Evolutionary conservation across 1,140 invertebrate genomes (phyloP), one percentile per base, ranked within the genome.

Genomic region (Drosophila subobscura): DNA sequence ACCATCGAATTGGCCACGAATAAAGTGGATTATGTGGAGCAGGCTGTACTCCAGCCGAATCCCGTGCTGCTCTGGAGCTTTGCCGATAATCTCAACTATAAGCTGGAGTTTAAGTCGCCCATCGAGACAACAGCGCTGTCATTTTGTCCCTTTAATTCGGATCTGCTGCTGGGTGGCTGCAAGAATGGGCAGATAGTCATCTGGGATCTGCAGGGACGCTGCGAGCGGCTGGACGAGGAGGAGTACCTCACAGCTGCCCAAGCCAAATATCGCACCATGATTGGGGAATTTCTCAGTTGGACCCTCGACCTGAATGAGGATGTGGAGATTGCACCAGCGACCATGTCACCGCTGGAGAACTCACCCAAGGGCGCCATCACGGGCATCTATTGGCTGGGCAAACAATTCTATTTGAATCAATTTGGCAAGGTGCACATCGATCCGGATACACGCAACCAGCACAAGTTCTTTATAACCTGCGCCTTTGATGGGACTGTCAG

Each of bases 21-120:
- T 5, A 60, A 56, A 3, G 54, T 72, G 23, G 79, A 89, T 16
- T 71, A 51, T 3, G 92, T 94, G 23, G 86, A 93, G 64, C 92
- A 92, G 74, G 92, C 93, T 4, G 92, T 91, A 0, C 61, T 91
- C 0, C 70, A 93, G 2, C 90, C 93, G 14, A 95, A 95, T 91
- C 92, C 93, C 7, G 94, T 96, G 6, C 91, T 96, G 45, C 92
- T 96, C 47, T 96, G 95, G 95, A 95, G 94, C 63, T 94, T 96
- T 76, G 92, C 93, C 6, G 95, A 96, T 70, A 93, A 93, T 74
- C 89, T 96, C 2, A 91, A 93, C 56, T 95, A 95, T 44, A 96
- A 95, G 93, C 89, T 96, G 56, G 93, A 95, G 72, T 92, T 96
- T 40, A 94, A 95, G 79, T 93, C 94, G 12, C 93, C 94, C 0